Base-by-base conservation (phyloP, 1,140 invertebrate species). In the Atta colombica region DNA sequence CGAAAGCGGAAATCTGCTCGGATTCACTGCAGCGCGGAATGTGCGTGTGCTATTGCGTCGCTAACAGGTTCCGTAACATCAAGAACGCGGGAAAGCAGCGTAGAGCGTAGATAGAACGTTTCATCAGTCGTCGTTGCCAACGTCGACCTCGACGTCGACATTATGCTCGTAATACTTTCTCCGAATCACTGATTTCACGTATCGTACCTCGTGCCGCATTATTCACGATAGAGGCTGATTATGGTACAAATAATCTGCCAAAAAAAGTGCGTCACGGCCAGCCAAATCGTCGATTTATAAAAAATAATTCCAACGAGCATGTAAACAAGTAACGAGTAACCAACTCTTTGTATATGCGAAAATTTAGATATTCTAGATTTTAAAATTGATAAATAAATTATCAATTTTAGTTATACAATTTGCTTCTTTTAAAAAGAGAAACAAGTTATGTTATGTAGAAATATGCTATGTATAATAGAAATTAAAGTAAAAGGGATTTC, bases 131-230 rank as follows among this genome's bases (percentile, higher is more conserved):
- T 55, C 18, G 53, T 18, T n/a, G n/a, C n/a, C n/a, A n/a, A 58
- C 28, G 16, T 35, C 31, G 1, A 31, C 61, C 51, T 58, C 51
- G 35, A 31, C 61, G 65, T 58, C 51, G 35, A 28, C 25, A 25
- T 60, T 53, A 16, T 35, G 25, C 39, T 45, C 25, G 25, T 39
- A 35, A 80, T 74, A 77, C 86, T 90, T 90, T 88, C 89, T 86
- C 86, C 77, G 77, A 90, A 87, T 90, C 78, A 35, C 61, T 25
- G 51, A 77, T 71, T 85, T 87, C 53, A 55, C 65, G 53, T 39
- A 53, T 28, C 60, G 61, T 10, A 45, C 55, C n/a, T 51, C 51
- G 14, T 14, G 16, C 16, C n/a, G 16, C 16, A 45, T 78, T 58
- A 58, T 81, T 66, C 4, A 21, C 49, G 55, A 3, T 28, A 31